These are phyloP conservation scores for Aphyosemion australe DNA, from an alignment of 2,113 vertebrate genomes.

Conservation along the genomic window DNA sequence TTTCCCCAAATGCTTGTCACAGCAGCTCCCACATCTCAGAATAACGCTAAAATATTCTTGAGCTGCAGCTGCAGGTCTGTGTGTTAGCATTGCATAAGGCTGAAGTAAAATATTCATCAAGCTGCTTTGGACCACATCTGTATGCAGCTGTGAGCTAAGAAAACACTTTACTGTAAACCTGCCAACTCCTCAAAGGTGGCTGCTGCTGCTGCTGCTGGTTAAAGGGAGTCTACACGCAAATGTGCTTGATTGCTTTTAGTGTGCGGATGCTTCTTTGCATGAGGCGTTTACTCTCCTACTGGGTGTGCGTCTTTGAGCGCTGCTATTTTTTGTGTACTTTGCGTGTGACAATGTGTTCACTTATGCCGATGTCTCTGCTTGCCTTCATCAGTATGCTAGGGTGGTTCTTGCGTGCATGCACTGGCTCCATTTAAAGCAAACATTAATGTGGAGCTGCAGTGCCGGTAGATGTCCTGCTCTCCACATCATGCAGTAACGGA, in stretches of 20 bases:
- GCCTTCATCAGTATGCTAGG: constrained; percentile 51
- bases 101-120: constrained; percentile 78
- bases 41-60: constrained; percentile 41
- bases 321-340: not conserved
- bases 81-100: constrained; percentile 66
- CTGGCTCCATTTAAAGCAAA: constrained; percentile 39
- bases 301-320: constrained; percentile 6
- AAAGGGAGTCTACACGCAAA: constrained; percentile 45
- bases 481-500: constrained; percentile 39
- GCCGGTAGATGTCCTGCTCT: not conserved
- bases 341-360: not conserved
- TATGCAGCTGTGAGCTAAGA: constrained; percentile 68
- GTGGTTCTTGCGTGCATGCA: constrained; percentile 16
- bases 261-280: constrained; percentile 8
- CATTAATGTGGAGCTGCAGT: constrained; percentile 36
- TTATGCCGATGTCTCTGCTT: constrained; percentile 26
- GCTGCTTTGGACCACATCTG: constrained; percentile 64
- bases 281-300: constrained; percentile 5
- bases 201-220: constrained; percentile 28
- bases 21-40: constrained; percentile 36
- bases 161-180: constrained; percentile 69
- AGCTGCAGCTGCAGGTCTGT: constrained; percentile 48
- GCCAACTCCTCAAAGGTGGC: constrained; percentile 56
- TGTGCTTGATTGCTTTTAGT: constrained; percentile 49
- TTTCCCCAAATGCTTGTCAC: constrained; percentile 52